A percentile compares a stretch with the other conserved stretches of the same genome.
Evolutionary conservation across 2,888 invertebrate genomes (phyloP).

Genomic region (Tethea ocularis): DNA sequence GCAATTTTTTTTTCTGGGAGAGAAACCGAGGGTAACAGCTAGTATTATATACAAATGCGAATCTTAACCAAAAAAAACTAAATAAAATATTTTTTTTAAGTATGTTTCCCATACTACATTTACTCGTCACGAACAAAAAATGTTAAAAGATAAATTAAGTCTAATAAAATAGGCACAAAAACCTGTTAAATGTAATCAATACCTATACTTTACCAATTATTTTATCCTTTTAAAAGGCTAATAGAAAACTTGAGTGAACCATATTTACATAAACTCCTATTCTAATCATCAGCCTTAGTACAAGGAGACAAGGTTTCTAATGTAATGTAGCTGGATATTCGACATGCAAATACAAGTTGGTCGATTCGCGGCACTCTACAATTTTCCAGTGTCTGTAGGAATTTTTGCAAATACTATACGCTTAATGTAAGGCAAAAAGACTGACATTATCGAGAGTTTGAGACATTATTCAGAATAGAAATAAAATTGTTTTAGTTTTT

Average conservation of each 20-base stretch:
- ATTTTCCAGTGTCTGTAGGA: constrained; percentile 47
- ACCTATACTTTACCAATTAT: not conserved
- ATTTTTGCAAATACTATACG: constrained; percentile 33
- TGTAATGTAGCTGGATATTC: not conserved
- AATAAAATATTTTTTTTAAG: too few relatives aligned
- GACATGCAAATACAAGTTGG: constrained; percentile 27
- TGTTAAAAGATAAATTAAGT: too few relatives aligned
- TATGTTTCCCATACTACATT: too few relatives aligned
- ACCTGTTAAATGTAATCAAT: not conserved
- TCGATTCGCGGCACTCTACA: constrained; percentile 26
- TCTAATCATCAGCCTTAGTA: not conserved
- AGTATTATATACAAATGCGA: too few relatives aligned
- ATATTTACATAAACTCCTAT: not conserved
- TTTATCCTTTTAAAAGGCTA: not conserved
- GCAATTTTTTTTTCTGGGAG: too few relatives aligned
- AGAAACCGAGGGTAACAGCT: too few relatives aligned
- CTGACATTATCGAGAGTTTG: constrained; percentile 30
- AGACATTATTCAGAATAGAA: constrained; percentile 21
- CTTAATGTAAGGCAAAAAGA: constrained; percentile 30
- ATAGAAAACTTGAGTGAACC: not conserved
- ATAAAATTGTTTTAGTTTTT: constrained; percentile 22
- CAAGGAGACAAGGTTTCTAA: constrained; percentile 2
- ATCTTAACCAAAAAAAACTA: too few relatives aligned
- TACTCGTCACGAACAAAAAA: too few relatives aligned
- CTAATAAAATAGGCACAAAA: not conserved